Evolutionary conservation across 2,888 invertebrate species (phyloP).

Genomic region (Fissipunctia ypsillon): DNA sequence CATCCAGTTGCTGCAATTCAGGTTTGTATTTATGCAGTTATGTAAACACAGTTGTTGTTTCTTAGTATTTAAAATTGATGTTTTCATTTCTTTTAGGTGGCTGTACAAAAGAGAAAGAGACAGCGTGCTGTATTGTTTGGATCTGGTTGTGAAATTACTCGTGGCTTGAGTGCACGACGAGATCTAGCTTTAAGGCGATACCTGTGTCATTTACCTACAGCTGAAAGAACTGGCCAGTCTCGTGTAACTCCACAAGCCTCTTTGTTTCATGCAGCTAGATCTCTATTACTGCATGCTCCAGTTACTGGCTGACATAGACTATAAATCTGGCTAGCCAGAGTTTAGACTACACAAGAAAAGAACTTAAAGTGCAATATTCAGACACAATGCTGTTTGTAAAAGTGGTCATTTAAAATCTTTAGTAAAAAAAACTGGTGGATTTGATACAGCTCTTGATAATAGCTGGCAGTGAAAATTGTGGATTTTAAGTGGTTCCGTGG

Average conservation of each 20-base stretch:
- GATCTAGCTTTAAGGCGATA: conserved; percentile 94
- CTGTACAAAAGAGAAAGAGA: conserved; percentile 90
- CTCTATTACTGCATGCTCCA: conserved; percentile 87
- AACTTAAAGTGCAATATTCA: conserved; percentile 65
- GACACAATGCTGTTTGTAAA: conserved; percentile 45
- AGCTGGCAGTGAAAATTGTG: conserved; percentile 65
- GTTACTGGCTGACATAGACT: conserved; percentile 81
- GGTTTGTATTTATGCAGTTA: conserved; percentile 69
- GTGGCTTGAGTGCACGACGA: conserved; percentile 94
- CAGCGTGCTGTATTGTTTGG: conserved; percentile 92
- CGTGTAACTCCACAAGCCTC: conserved; percentile 85
- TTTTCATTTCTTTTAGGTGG: conserved; percentile 86
- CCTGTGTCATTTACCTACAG: conserved; percentile 92
- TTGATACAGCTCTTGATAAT: conserved; percentile 40
- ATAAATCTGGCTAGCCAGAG: conserved; percentile 59
- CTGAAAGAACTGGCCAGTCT: conserved; percentile 90
- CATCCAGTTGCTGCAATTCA: conserved; percentile 91
- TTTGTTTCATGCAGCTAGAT: conserved; percentile 90
- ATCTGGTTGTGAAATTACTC: conserved; percentile 94
- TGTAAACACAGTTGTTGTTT: not conserved
- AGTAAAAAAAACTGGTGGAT: conserved; percentile 56
- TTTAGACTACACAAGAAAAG: conserved; percentile 34
- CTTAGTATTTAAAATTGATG: conserved; percentile 1
- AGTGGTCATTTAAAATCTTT: conserved; percentile 55
- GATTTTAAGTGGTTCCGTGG: conserved; percentile 61